A percentile compares a stretch with the other conserved stretches of the same genome.
These are phyloP conservation scores for Labia minor DNA, from an alignment of 2,888 invertebrate species.

Conservation along the genomic window DNA sequence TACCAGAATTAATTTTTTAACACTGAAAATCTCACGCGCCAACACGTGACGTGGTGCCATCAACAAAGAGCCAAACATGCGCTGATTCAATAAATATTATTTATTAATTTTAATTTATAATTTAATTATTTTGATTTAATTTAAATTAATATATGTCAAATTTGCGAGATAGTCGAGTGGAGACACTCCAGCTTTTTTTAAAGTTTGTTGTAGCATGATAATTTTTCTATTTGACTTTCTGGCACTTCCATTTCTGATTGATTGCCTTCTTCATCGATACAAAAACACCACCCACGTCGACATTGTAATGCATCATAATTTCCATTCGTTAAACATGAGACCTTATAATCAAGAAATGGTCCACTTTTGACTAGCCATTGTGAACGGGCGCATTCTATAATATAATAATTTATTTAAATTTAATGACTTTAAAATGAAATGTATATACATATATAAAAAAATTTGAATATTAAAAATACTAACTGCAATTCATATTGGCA, in stretches of 20 bases:
- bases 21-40: no score
- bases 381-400: constrained; percentile 53
- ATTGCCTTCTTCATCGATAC: constrained; percentile 50
- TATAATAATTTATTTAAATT: no score
- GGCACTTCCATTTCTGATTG: constrained; percentile 29
- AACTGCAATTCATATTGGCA: constrained; percentile 49
- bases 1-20: no score
- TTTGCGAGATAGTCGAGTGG: no score
- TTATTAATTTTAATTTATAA: no score
- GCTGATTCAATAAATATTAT: no score
- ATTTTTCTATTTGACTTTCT: not conserved
- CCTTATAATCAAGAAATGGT: constrained; percentile 33
- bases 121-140: no score
- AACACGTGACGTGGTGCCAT: no score
- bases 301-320: constrained; percentile 53
- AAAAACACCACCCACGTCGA: constrained; percentile 48
- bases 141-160: no score
- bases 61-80: no score
- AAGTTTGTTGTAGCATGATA: no score
- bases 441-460: not conserved
- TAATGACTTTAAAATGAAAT: not conserved
- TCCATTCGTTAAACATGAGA: constrained; percentile 51
- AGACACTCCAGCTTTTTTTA: no score
- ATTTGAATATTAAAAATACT: constrained; percentile 34
- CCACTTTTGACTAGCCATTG: constrained; percentile 35